Conservation (phyloP, 2,797 vertebrate genomes). For the Gambusia yucatana region DNA sequence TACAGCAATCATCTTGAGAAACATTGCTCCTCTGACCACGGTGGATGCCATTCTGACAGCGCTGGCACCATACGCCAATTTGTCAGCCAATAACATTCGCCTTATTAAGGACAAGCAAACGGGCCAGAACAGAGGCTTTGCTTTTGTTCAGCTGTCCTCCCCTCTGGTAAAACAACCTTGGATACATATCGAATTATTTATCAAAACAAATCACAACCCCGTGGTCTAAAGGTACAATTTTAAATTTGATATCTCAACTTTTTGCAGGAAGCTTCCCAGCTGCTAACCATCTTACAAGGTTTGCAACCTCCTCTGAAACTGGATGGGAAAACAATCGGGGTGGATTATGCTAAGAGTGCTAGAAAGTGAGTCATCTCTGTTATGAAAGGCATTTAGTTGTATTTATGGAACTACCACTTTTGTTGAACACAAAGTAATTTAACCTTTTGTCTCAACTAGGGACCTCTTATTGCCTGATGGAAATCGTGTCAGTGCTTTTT, state of each 20-base stretch:
- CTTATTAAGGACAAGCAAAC: conserved; percentile 99
- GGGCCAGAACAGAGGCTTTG: conserved; percentile 97
- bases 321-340: conserved; percentile 97
- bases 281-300: conserved; percentile 95
- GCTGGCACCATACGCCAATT: conserved; percentile 93
- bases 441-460: conserved; percentile 69
- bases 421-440: neutral
- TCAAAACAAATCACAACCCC: neutral
- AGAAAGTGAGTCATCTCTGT: conserved; percentile 89
- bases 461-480: conserved; percentile 95
- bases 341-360: conserved; percentile 98
- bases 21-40: conserved; percentile 92
- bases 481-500: conserved; percentile 96
- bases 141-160: conserved; percentile 96
- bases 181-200: neutral
- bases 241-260: neutral
- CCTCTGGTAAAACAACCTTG: conserved; percentile 87
- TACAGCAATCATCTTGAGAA: conserved; percentile 96
- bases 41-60: conserved; percentile 96
- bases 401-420: neutral
- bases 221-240: neutral
- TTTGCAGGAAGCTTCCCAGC: conserved; percentile 94
- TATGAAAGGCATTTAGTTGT: neutral
- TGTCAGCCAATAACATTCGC: conserved; percentile 95
- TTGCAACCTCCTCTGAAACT: conserved; percentile 96